A percentile compares a stretch with the other conserved stretches of the same genome.
Evolutionary conservation across 2,113 vertebrate species (phyloP).

Genomic region (Calonectris borealis): DNA sequence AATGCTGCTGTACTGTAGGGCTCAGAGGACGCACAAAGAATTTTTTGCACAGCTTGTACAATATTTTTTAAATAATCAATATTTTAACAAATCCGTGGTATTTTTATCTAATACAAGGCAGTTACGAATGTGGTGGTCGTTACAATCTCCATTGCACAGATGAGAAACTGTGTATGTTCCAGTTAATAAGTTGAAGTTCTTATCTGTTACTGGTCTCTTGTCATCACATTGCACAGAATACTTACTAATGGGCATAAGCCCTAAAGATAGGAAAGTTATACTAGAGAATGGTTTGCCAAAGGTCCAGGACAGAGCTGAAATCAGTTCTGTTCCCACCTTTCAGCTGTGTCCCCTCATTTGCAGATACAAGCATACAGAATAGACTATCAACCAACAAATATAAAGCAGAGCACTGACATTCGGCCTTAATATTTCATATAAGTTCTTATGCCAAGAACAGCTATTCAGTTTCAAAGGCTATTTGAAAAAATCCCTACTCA

Average conservation of each 20-base stretch:
- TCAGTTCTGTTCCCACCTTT: background rate
- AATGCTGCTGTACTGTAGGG: background rate
- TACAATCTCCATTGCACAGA: fast-evolving
- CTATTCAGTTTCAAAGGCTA: background rate
- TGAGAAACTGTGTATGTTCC: background rate
- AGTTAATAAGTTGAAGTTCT: background rate
- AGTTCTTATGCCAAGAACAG: background rate
- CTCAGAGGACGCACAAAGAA: background rate
- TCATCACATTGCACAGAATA: too few relatives aligned
- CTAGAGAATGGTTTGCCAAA: background rate
- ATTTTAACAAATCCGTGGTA: background rate
- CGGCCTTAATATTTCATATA: background rate
- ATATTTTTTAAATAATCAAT: background rate
- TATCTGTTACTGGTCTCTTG: background rate
- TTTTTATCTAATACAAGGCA: background rate
- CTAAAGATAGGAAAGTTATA: background rate
- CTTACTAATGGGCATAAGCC: background rate
- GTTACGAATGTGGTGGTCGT: background rate
- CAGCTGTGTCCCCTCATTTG: background rate
- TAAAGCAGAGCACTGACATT: background rate
- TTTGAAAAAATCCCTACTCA: background rate
- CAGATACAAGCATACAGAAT: background rate
- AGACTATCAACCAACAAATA: background rate
- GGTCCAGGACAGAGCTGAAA: background rate
- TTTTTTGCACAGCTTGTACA: background rate